These are phyloP conservation scores for Pionites leucogaster DNA, from an alignment of 2,113 vertebrate species.

Conservation along the genomic window DNA sequence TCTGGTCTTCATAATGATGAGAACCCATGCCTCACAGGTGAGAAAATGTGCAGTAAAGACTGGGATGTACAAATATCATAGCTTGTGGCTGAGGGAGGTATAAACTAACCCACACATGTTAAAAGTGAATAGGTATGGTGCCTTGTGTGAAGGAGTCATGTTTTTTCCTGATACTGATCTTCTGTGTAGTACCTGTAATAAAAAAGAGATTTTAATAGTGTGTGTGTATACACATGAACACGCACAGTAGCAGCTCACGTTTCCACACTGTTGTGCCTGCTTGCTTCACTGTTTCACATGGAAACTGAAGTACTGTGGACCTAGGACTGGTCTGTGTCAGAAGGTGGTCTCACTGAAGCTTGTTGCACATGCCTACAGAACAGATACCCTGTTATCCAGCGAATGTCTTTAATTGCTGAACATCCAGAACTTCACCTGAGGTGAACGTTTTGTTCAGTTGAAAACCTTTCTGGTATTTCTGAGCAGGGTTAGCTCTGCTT, in stretches of 20 bases:
- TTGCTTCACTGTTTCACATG: neutral
- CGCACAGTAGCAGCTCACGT: neutral
- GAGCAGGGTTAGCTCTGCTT: neutral
- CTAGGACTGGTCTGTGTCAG: neutral
- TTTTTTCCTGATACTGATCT: neutral
- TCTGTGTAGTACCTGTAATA: neutral
- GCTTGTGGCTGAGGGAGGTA: neutral
- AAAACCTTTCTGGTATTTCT: neutral
- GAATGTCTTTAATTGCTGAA: neutral
- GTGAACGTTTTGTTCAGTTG: neutral
- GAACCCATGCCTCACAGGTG: neutral
- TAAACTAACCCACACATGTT: neutral
- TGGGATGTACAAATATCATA: neutral
- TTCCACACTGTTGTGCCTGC: neutral
- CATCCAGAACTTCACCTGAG: neutral
- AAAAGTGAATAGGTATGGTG: neutral
- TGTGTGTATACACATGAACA: neutral
- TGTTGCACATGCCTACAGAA: neutral
- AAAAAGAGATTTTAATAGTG: neutral
- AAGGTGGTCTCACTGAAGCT: neutral
- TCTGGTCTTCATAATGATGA: neutral
- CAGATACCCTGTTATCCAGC: neutral
- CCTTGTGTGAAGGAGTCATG: neutral
- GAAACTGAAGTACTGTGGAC: neutral
- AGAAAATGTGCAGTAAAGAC: neutral